Base-by-base conservation (phyloP, 1,140 invertebrate genomes). In the Drepana arcuata region DNA sequence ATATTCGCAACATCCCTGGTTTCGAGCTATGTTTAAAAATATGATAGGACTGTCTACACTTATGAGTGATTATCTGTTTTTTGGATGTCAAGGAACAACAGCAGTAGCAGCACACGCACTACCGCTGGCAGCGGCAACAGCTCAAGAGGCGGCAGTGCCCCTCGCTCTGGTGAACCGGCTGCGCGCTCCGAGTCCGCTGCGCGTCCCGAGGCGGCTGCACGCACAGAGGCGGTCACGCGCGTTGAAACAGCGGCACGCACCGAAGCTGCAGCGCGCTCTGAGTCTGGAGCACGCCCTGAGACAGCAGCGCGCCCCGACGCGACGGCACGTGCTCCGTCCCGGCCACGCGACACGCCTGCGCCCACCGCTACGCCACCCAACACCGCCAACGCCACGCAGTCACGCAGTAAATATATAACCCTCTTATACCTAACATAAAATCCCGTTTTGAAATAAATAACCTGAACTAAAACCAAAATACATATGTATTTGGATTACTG, bases 81-180 rank as follows among this genome's bases (percentile, higher is more conserved):
- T n/a, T n/a, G n/a, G n/a, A n/a, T n/a, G n/a, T n/a, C n/a, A n/a
- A n/a, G n/a, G n/a, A 73, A 59, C 25, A 70, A 59, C 25, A 66
- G 65, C 23, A 21, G 18, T 21, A 5, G 4, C 4, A 5, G 4
- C 9, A 9, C 18, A 21, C 4, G 18, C 4, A 4, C 4, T 4
- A 5, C 18, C 9, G 18, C 4, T 5, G 18, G 18, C 18, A 21
- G 18, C 18, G 4, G 9, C 4, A 21, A 4, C 9, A 5, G 4
- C 4, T 21, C 18, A 4, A 4, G 18, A 4, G 18, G 18, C 18
- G 18, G 18, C 18, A 21, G 18, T 21, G 18, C 18, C 4, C 18
- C 21, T 52, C 48, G 23, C 68, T 71, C 29, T 63, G 79, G 4
- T 83, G 84, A 6, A 84, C 72, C 2, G 86, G 69, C 31, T 73